Percentiles rank a stretch among this genome's conserved stretches.
These are phyloP conservation scores for Zapornia atra DNA, from an alignment of 2,113 vertebrate species.

Conservation along the genomic window DNA sequence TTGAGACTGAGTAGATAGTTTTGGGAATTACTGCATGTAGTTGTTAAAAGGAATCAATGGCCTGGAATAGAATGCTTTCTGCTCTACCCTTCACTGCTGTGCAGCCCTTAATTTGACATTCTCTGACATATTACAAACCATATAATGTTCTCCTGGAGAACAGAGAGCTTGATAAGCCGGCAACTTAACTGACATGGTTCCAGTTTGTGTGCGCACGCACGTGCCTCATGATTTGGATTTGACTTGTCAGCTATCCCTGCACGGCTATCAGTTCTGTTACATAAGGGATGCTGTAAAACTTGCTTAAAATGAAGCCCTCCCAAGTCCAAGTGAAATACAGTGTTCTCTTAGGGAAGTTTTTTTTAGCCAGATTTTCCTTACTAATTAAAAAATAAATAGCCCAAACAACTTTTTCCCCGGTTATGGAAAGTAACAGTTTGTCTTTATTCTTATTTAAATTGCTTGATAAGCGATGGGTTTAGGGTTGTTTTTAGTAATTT, in stretches of 20 bases:
- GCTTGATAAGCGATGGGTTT: background rate
- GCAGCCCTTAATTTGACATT: constrained; percentile 64
- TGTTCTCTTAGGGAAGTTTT: background rate
- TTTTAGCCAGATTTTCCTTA: background rate
- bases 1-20: constrained; percentile 37
- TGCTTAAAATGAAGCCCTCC: background rate
- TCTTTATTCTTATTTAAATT: background rate
- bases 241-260: constrained; percentile 25
- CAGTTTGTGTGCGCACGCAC: background rate
- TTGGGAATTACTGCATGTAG: constrained; percentile 45
- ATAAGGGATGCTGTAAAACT: constrained; percentile 1
- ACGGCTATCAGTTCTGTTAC: constrained; percentile 2
- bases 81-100: constrained; percentile 52
- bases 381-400: background rate
- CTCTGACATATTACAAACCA: constrained; percentile 57
- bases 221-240: constrained; percentile 16
- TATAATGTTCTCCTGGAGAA: constrained; percentile 56
- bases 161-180: constrained; percentile 33
- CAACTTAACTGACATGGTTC: background rate
- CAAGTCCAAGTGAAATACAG: background rate
- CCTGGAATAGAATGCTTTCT: constrained; percentile 68
- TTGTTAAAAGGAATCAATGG: constrained; percentile 71
- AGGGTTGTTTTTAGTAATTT: constrained; percentile 26
- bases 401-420: background rate
- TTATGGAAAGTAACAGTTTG: constrained; percentile 13